A percentile compares a stretch with the other conserved stretches of the same genome.
phyloP scores from a whole-genome alignment of 64 coral and sea anemone species.

The Astreopora myriophthalma region DNA sequence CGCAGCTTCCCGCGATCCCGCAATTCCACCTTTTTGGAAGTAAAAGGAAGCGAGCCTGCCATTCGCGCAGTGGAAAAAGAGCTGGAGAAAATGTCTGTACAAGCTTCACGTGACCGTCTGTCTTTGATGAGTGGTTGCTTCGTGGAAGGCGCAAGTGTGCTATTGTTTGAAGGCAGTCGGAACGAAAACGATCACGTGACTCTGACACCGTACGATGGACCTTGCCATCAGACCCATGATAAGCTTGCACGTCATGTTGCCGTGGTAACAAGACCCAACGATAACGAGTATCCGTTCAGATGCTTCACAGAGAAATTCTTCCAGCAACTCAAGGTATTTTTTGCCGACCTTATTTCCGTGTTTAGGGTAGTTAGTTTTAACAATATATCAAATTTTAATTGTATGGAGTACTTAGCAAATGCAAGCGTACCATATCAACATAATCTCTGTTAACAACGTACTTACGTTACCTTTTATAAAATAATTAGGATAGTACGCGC shows the following conservation, averaged over 20 bases:
- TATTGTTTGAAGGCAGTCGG: slow-evolving; percentile 80
- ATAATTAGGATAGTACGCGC: too few relatives aligned
- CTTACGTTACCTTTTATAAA: too few relatives aligned
- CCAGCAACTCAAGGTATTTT: slow-evolving; percentile 17
- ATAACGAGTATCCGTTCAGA: background rate
- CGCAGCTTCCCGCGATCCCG: slow-evolving; percentile 41
- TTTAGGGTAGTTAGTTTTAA: too few relatives aligned
- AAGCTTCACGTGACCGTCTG: slow-evolving; percentile 57
- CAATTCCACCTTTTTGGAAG: slow-evolving; percentile 69
- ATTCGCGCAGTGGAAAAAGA: slow-evolving; percentile 74
- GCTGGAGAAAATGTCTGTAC: slow-evolving; percentile 67
- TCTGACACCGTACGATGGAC: slow-evolving; percentile 50
- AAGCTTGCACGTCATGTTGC: slow-evolving; percentile 2
- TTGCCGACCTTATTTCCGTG: background rate
- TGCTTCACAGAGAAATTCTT: slow-evolving; percentile 69
- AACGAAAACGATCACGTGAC: slow-evolving; percentile 28
- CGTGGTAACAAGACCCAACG: background rate
- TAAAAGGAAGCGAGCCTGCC: slow-evolving; percentile 77
- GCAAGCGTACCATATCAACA: too few relatives aligned
- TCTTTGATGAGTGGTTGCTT: slow-evolving; percentile 85
- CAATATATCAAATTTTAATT: too few relatives aligned
- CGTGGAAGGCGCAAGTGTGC: slow-evolving; percentile 80
- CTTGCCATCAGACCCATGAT: slow-evolving; percentile 46
- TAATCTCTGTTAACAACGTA: too few relatives aligned
- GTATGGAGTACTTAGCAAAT: too few relatives aligned